Evolutionary conservation across 2,797 vertebrate genomes (phyloP).

Genomic region (Leptodactylus fallax): DNA sequence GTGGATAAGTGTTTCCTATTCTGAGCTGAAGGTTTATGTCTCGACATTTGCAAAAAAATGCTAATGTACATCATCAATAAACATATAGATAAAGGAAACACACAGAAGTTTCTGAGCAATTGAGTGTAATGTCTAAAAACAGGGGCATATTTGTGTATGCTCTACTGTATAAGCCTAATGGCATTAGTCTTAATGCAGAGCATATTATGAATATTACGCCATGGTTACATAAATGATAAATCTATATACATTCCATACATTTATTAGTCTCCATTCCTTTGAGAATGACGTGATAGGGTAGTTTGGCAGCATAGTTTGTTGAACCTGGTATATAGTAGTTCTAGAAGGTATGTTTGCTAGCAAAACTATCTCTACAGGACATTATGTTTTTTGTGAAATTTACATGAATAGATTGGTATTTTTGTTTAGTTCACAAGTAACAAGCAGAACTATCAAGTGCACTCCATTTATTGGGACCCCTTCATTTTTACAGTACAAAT

Average conservation of each 20-base stretch:
- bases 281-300: background rate
- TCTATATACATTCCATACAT: background rate
- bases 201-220: background rate
- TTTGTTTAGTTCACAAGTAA: background rate
- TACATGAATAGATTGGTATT: background rate
- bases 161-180: background rate
- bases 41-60: background rate
- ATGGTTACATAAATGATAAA: background rate
- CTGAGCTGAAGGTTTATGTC: background rate
- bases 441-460: background rate
- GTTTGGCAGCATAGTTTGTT: slow-evolving; percentile 2
- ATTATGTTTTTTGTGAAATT: background rate
- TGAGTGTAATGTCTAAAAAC: background rate
- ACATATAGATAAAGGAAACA: background rate
- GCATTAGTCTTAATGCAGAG: background rate
- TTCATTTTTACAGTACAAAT: background rate
- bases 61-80: background rate
- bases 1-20: no score
- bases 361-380: background rate
- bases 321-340: background rate
- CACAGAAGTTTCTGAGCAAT: background rate
- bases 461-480: background rate
- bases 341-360: background rate
- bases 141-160: background rate
- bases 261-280: background rate